Evolutionary conservation across 2,888 invertebrate genomes (phyloP).

Genomic region (Chydorus sphaericus): DNA sequence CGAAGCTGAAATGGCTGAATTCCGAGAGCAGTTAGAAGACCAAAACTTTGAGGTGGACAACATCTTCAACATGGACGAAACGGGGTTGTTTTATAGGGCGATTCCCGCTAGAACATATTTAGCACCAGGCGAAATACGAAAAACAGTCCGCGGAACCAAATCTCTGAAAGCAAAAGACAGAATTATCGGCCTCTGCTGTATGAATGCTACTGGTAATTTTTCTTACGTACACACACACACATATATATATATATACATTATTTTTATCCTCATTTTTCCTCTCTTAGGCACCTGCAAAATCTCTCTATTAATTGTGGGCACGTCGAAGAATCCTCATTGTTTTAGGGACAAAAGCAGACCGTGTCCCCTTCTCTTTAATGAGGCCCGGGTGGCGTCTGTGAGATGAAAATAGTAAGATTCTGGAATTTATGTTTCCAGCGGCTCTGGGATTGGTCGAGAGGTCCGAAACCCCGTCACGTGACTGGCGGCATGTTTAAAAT

Average conservation of each 20-base stretch:
- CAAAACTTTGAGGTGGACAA: background rate
- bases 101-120: background rate
- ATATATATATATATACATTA: too few relatives aligned
- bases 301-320: background rate
- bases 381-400: too few relatives aligned
- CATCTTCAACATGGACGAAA: background rate
- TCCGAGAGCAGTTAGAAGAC: background rate
- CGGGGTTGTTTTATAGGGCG: background rate
- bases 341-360: background rate
- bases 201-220: background rate
- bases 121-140: background rate
- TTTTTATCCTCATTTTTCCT: too few relatives aligned
- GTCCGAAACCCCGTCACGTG: too few relatives aligned
- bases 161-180: background rate
- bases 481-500: too few relatives aligned
- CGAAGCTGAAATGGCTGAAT: background rate
- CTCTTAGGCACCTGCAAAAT: conserved; percentile 2
- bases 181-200: background rate
- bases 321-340: background rate
- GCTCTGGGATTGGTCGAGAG: too few relatives aligned
- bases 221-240: too few relatives aligned
- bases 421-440: too few relatives aligned
- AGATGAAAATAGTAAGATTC: too few relatives aligned
- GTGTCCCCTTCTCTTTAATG: background rate
- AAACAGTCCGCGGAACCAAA: background rate